Base-by-base conservation (phyloP, 2,888 invertebrate species). In the Phyllotreta cruciferae region DNA sequence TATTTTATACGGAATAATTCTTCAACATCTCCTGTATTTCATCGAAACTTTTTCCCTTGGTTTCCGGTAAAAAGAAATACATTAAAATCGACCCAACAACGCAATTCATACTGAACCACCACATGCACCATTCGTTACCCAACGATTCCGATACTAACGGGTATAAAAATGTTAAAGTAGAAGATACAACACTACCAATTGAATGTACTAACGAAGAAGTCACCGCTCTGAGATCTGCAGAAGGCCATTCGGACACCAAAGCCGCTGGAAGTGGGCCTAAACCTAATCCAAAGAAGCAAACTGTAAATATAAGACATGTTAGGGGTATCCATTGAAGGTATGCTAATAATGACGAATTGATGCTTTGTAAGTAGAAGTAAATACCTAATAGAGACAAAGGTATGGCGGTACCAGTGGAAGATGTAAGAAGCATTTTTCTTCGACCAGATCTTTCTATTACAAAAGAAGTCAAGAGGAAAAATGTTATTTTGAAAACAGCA, bases 361-460 rank as follows among this genome's bases (percentile, higher is more conserved):
- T n/a, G n/a, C n/a, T n/a, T n/a, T n/a, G n/a, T n/a, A n/a, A n/a
- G n/a, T n/a, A n/a, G n/a, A n/a, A n/a, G n/a, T n/a, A n/a, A n/a
- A n/a, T n/a, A n/a, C n/a, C n/a, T n/a, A n/a, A n/a, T 0, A 69
- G 36, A 61, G 88, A 88, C 73, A 88, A 79, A 6, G 88, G 86
- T 9, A 90, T 70, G 24, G 86, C 82, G 75, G 89, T 87, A 0
- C 88, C 86, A 41, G 85, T 76, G 0, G 89, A 86, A 0, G 92
- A 92, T 35, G 87, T 79, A 1, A 92, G 78, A 0, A 93, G 83
- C 49, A 94, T 83, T 0, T 88, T 78, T 56, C 88, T 85, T 38
- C 93, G 83, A 0, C 93, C 93, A 38, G 89, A 83, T 50, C 87
- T 83, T 79, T 93, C 93, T 62, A 90, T 92, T 35, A 92, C 84